Base-by-base conservation (phyloP, 2,797 vertebrate species). In the Argya squamiceps region DNA sequence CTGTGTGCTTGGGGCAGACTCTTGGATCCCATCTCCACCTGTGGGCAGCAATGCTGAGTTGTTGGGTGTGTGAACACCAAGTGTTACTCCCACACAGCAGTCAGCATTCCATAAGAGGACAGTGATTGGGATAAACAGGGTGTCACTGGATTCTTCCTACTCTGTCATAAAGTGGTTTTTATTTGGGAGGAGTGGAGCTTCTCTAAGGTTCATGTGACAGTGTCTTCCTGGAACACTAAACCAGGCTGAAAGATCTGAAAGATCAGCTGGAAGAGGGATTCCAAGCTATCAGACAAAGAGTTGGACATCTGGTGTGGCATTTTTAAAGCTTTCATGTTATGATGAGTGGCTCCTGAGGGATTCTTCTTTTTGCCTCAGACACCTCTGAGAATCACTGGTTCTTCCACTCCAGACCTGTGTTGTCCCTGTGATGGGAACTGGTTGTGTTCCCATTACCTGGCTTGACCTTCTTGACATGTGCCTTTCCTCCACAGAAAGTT, bases 111-210 rank as follows among this genome's bases (percentile, higher is more conserved):
- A 76, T 68, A 92, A 67, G 47, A 30, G 62, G 84, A 59, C 71
- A 67, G 47, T 10, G 56, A 56, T 9, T 89, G 75, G 73, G 64
- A 68, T 92, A 95, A 96, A 92, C 85, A 95, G 76, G 88, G 65
- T 95, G 94, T 83, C 89, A 59, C 73, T 86, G 3, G 62, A 53
- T 95, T 85, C 76, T 92, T 93, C 62, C 62, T 64, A 32, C 32
- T 53, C 56, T 95, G 93, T 86, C 92, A 85, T 77, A 58, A 94
- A 79, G 43, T 90, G 84, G 37, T 93, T 83, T 93, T 83, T 24
- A 34, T 91, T 85, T 88, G 88, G 62, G 73, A 93, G 69, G 64
- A 56, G 44, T 84, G 64, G 71, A 37, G 8, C 46, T 89, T 80
- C 52, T 79, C 21, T 76, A 67, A 63, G 32, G 11, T 60, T 95